Evolutionary conservation across 1,140 invertebrate species (phyloP), one percentile per base, ranked within the genome.

Genomic region (Leptopilina boulardi): DNA sequence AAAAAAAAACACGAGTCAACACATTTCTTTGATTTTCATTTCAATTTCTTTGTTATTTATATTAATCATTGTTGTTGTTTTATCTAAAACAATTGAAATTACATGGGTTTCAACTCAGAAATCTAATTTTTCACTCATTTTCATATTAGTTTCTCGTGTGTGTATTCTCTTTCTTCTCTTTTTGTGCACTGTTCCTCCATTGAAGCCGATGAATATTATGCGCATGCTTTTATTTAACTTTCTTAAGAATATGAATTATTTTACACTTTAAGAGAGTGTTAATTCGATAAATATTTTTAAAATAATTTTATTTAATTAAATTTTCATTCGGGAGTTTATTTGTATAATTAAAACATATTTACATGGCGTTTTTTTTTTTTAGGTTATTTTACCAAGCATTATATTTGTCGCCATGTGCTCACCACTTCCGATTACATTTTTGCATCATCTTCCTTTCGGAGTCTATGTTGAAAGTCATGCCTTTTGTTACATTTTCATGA

Each of bases 391-490:
- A 51, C 47, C 4, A 51, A 42, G 3, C 34, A 44, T 18, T 26
- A 38, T n/a, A 70, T n/a, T 47, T 71, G 26, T 70, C 75, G 72
- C 77, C 77, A 79, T 78, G 80, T 79, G 80, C 80, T 78, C 73
- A 59, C 11, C 11, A 38, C 51, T 76, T 77, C 76, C 76, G 70
- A 74, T 79, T 56, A 13, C 15, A n/a, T 26, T n/a, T 66, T 23
- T 66, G 21, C 23, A 30, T 66, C 13, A 26, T 54, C 3, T 5
- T 47, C 54, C 51, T 21, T 21, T 51, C 3, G 15, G n/a, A n/a
- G 38, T 59, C 42, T 51, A n/a, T 3, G 18, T 51, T 51, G 15
- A 44, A 44, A 44, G 15, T 44, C 11, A 3, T n/a, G n/a, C 6
- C 0, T 15, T 44, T 44, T 44, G 42, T 15, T 15, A 15, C 3